A percentile compares a stretch with the other conserved stretches of the same genome.
Evolutionary conservation across 1,140 invertebrate genomes (phyloP).

Genomic region (Oscheius sp.): DNA sequence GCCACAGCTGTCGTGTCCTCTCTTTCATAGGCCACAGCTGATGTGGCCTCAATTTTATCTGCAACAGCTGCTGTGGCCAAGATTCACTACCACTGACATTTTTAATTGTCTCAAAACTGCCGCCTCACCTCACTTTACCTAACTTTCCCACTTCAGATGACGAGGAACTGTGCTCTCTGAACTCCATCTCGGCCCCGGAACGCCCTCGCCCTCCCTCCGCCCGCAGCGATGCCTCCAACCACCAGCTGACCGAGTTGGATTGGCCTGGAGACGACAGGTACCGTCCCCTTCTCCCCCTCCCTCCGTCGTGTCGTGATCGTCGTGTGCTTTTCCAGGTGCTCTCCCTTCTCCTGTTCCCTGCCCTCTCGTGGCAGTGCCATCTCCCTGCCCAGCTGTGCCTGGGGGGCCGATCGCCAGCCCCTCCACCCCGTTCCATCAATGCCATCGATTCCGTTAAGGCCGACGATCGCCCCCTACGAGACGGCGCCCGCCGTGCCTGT

Average conservation of each 20-base stretch:
- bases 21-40: too few relatives aligned
- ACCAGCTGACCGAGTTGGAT: slow-evolving; percentile 3
- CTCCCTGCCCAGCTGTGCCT: slow-evolving; percentile 10
- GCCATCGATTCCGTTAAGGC: slow-evolving; percentile 12
- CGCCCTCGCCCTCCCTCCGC: slow-evolving; percentile 27
- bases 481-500: slow-evolving; percentile 16
- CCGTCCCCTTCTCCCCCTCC: not conserved
- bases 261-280: slow-evolving; percentile 20
- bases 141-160: slow-evolving; percentile 13
- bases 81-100: too few relatives aligned
- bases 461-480: not conserved
- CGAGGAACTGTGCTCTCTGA: slow-evolving; percentile 5
- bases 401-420: not conserved
- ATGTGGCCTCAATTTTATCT: too few relatives aligned
- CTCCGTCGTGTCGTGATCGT: not conserved
- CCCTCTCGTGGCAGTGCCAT: slow-evolving; percentile 1
- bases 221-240: not conserved
- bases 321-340: not conserved
- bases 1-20: too few relatives aligned
- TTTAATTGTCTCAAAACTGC: too few relatives aligned
- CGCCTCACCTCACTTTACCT: too few relatives aligned
- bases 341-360: slow-evolving; percentile 12
- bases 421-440: not conserved
- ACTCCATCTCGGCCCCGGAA: slow-evolving; percentile 19
- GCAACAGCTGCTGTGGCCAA: too few relatives aligned